Conservation (phyloP, 2,888 invertebrate genomes). For the Euplagia quadripunctaria region DNA sequence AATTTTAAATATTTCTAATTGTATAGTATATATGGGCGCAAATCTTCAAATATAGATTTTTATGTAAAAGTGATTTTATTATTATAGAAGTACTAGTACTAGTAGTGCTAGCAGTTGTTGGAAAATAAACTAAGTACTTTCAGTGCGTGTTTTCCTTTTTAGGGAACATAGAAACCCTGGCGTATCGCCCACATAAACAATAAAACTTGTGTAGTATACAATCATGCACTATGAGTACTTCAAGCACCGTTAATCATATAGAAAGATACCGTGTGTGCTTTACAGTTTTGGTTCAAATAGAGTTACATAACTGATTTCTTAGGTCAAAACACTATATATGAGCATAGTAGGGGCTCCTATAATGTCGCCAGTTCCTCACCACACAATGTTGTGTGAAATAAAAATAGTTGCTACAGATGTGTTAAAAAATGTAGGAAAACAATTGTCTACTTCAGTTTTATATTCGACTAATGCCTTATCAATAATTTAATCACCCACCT, state of each 20-base stretch:
- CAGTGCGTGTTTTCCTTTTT: no score
- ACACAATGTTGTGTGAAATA: neutral
- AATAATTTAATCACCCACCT: constrained; percentile 38
- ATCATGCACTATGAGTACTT: no score
- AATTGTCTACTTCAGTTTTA: neutral
- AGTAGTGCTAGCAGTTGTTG: no score
- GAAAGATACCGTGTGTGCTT: no score
- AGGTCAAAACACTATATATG: neutral
- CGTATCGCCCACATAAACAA: neutral
- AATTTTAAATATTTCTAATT: neutral
- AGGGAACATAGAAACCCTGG: no score
- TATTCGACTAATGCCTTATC: neutral
- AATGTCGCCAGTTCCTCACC: neutral
- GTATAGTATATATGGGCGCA: no score
- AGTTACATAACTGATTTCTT: neutral
- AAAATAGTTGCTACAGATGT: neutral
- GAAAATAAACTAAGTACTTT: no score
- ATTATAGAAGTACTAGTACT: no score
- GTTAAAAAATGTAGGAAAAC: neutral
- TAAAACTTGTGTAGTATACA: neutral
- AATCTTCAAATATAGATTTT: no score
- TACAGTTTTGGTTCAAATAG: neutral
- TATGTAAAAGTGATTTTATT: no score
- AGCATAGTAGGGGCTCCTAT: neutral
- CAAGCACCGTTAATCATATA: no score